Conservation (phyloP, 2,797 vertebrate genomes). For the Gambelia wislizenii region DNA sequence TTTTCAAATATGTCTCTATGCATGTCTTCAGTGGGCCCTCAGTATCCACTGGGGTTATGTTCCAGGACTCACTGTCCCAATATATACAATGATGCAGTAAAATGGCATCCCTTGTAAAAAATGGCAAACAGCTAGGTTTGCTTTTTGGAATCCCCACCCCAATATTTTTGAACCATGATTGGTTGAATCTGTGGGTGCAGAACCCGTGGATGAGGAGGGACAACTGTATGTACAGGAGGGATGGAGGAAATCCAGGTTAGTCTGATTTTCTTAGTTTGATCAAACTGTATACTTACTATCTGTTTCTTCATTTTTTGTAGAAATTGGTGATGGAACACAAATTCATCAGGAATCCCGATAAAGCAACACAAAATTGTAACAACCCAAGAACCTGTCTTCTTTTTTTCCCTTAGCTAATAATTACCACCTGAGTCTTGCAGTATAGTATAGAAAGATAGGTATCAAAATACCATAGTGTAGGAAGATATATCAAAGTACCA, state of each 20-base stretch:
- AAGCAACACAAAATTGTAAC: not conserved
- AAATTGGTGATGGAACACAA: not conserved
- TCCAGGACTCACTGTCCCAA: too few relatives aligned
- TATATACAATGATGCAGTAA: too few relatives aligned
- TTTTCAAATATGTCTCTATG: not conserved
- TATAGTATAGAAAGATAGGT: not conserved
- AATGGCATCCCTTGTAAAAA: too few relatives aligned
- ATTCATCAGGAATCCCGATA: not conserved
- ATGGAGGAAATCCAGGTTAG: not conserved
- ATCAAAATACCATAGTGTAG: too few relatives aligned
- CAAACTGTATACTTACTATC: not conserved
- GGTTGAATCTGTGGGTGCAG: too few relatives aligned
- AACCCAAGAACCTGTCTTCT: not conserved
- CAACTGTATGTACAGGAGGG: not conserved
- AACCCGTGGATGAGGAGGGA: too few relatives aligned
- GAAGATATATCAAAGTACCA: not conserved
- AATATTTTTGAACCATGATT: too few relatives aligned
- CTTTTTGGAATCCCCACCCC: too few relatives aligned
- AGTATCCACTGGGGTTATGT: too few relatives aligned
- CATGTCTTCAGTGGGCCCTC: too few relatives aligned
- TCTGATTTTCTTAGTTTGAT: not conserved
- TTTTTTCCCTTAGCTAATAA: not conserved
- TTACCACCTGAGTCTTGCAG: not conserved
- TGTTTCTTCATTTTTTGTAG: not conserved
- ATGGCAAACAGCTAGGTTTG: too few relatives aligned